A percentile compares a stretch with the other conserved stretches of the same genome.
phyloP scores from a whole-genome alignment of 1,140 invertebrate genomes.

The Psilanteris sp. region DNA sequence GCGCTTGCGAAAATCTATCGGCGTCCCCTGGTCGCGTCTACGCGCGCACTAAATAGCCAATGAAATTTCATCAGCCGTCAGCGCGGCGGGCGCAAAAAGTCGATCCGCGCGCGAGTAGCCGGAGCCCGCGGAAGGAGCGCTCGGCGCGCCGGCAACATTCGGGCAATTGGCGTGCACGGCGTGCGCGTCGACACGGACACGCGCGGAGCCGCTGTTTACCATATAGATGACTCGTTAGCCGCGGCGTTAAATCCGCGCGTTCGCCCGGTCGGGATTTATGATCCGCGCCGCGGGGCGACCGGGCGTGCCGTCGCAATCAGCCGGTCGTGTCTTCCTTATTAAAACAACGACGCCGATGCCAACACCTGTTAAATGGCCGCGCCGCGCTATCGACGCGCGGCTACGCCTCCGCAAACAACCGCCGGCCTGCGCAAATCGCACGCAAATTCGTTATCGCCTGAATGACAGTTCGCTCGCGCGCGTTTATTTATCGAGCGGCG shows the following conservation, averaged over 20 bases:
- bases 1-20: slow-evolving; percentile 37
- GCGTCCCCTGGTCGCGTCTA: slow-evolving; percentile 38
- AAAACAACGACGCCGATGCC: slow-evolving; percentile 47
- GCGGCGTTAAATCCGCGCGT: slow-evolving; percentile 63
- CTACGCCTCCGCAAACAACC: not conserved
- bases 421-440: not conserved
- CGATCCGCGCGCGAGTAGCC: slow-evolving; percentile 34
- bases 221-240: slow-evolving; percentile 74
- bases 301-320: slow-evolving; percentile 54
- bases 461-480: not conserved
- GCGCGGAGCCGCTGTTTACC: slow-evolving; percentile 61
- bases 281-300: slow-evolving; percentile 66
- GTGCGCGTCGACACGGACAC: slow-evolving; percentile 54
- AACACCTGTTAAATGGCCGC: slow-evolving; percentile 35
- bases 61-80: slow-evolving; percentile 61
- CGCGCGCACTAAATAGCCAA: slow-evolving; percentile 54
- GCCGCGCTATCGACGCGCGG: slow-evolving; percentile 31
- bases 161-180: slow-evolving; percentile 54
- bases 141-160: slow-evolving; percentile 55
- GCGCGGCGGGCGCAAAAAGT: slow-evolving; percentile 50
- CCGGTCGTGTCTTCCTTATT: slow-evolving; percentile 51
- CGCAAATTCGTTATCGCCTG: too few relatives aligned
- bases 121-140: slow-evolving; percentile 48
- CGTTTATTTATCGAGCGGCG: not conserved
- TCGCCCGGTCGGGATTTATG: slow-evolving; percentile 68